Base-by-base conservation (phyloP, 2,888 invertebrate genomes). In the Nudaria mundana region DNA sequence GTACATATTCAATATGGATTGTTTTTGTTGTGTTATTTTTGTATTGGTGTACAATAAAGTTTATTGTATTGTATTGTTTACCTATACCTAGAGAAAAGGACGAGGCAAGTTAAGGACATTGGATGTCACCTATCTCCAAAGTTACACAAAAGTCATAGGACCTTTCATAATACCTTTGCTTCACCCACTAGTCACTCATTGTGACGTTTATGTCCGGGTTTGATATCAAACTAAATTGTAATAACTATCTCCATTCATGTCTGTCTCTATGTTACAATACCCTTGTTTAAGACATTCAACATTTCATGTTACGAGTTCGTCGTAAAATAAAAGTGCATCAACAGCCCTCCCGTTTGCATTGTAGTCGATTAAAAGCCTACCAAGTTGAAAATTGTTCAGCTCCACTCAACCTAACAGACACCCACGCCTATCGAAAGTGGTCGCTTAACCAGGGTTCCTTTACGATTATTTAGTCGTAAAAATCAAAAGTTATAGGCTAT, bases 381-480 rank as follows among this genome's bases (percentile, higher is more conserved):
- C 64, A 48, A 77, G 63, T 76, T 63, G 37, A 63, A 60, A 66
- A 66, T 49, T 38, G 37, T 45, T 45, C 48, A 58, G 49, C 60
- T 53, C 45, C 34, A 48, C 36, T 54, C 39, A 14, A 37, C 37
- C 31, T 37, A 44, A 47, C 45, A 56, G 52, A 47, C 43, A 45
- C 49, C 44, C 56, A 50, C 46, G 66, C 51, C 67, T 66, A 59
- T 58, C 46, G 37, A 73, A 81, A 64, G 69, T 55, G 57, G 81
- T 54, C 73, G 76, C 59, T 40, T 75, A 70, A 65, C 60, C 80
- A 69, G 80, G 84, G 84, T 81, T 85, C 87, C 81, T 89, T 89
- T 89, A 89, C 89, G 89, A 89, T 89, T 89, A 89, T 89, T 89
- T 89, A 89, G 89, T 89, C 88, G 87, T 89, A 89, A 89, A 89